Evolutionary conservation across 2,113 vertebrate genomes (phyloP).

Genomic region (Plestiodon gilberti): DNA sequence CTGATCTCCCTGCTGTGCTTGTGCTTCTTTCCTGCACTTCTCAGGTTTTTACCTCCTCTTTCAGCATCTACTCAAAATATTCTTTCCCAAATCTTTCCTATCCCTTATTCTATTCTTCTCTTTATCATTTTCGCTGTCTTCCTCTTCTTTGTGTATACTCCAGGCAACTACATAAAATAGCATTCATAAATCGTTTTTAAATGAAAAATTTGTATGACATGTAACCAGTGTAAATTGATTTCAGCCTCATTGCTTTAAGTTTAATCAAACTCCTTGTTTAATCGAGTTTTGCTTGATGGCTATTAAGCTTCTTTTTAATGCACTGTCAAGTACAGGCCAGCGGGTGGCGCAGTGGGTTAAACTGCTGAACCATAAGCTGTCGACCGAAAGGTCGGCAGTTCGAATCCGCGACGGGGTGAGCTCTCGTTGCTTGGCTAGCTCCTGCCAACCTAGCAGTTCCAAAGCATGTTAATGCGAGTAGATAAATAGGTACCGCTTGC

Average conservation of each 20-base stretch:
- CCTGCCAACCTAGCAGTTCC: too few species aligned
- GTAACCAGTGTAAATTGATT: not conserved
- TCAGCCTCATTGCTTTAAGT: not conserved
- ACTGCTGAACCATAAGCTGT: too few species aligned
- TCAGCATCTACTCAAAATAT: not conserved
- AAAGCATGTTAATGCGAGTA: too few species aligned
- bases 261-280: not conserved
- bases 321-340: too few species aligned
- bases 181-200: not conserved
- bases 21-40: not conserved
- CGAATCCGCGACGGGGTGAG: too few species aligned
- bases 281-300: not conserved
- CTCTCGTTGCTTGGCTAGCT: too few species aligned
- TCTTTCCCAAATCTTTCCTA: not conserved
- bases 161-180: not conserved
- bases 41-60: not conserved
- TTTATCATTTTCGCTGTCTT: not conserved
- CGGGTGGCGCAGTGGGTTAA: too few species aligned
- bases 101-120: not conserved
- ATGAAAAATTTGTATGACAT: not conserved
- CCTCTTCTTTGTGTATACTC: not conserved
- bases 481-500: too few species aligned
- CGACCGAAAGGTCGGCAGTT: too few species aligned
- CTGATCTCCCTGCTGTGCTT: not conserved
- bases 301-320: not conserved